phyloP scores from a whole-genome alignment of 1,140 invertebrate species.

The Heliconius melpomene region DNA sequence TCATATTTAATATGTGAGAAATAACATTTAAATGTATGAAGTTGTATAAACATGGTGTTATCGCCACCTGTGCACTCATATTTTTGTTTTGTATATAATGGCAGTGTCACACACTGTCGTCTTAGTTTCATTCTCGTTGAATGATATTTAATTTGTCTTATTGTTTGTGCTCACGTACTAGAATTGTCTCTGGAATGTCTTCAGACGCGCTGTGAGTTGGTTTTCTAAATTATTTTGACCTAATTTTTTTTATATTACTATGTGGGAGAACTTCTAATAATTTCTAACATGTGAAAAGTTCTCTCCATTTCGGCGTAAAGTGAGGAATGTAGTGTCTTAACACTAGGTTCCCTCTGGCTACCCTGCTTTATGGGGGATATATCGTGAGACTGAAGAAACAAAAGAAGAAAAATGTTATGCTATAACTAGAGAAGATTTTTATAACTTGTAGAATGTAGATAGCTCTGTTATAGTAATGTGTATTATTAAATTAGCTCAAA shows the following conservation, averaged over 20 bases:
- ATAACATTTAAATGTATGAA: not conserved
- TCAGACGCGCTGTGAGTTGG: constrained; percentile 29
- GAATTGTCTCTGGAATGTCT: constrained; percentile 20
- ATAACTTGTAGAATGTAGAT: no score
- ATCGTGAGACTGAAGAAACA: no score
- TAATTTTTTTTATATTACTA: not conserved
- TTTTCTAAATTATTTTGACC: constrained; percentile 22
- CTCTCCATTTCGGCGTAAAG: no score
- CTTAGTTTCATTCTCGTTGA: not conserved
- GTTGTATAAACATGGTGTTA: constrained; percentile 30
- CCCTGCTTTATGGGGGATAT: no score
- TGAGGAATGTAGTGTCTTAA: not conserved
- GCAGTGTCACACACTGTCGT: not conserved
- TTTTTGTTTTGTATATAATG: constrained; percentile 28
- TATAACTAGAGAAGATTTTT: no score
- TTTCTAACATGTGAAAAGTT: no score
- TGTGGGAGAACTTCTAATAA: not conserved
- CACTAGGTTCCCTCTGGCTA: not conserved
- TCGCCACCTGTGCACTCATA: constrained; percentile 31
- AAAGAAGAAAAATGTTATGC: no score
- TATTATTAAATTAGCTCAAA: no score
- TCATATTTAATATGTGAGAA: not conserved
- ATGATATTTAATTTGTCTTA: constrained; percentile 22
- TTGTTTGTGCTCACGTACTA: constrained; percentile 32
- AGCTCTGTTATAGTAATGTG: no score